Percentiles rank a stretch among this genome's conserved stretches.
Conservation (phyloP, 2,888 invertebrate species). For the Monochamus alternatus region DNA sequence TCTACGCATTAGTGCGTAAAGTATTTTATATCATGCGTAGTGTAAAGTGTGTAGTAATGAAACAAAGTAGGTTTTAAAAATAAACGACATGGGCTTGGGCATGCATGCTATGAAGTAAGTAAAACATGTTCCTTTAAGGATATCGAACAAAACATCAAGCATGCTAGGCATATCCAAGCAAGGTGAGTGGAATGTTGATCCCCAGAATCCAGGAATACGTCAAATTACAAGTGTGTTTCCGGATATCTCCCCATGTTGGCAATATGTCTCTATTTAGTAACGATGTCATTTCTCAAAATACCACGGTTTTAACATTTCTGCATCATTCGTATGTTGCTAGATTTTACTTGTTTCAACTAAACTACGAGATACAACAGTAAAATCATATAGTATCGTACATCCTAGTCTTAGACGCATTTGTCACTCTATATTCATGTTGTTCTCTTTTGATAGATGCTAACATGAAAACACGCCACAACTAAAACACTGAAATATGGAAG, state of each 20-base stretch:
- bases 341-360: constrained; percentile 17
- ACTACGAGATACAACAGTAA: constrained; percentile 19
- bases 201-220: constrained; percentile 37
- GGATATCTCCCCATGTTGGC: constrained; percentile 32
- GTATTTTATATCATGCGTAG: constrained; percentile 1
- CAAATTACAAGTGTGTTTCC: constrained; percentile 40
- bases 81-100: no score
- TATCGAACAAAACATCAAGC: constrained; percentile 31
- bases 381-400: constrained; percentile 33
- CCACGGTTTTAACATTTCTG: constrained; percentile 32
- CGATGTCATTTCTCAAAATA: constrained; percentile 31
- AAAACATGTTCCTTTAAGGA: constrained; percentile 25
- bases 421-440: constrained; percentile 52
- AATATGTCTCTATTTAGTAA: constrained; percentile 37
- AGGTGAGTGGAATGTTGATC: constrained; percentile 31
- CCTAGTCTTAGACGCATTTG: constrained; percentile 52
- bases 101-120: neutral
- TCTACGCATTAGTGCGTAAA: constrained; percentile 12
- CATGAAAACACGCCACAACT: constrained; percentile 50
- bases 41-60: no score
- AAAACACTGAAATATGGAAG: constrained; percentile 53
- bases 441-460: constrained; percentile 54
- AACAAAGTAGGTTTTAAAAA: no score
- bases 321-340: neutral
- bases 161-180: constrained; percentile 34